Conservation (phyloP, 2,113 vertebrate species). For the Odocoileus hemionus region DNA sequence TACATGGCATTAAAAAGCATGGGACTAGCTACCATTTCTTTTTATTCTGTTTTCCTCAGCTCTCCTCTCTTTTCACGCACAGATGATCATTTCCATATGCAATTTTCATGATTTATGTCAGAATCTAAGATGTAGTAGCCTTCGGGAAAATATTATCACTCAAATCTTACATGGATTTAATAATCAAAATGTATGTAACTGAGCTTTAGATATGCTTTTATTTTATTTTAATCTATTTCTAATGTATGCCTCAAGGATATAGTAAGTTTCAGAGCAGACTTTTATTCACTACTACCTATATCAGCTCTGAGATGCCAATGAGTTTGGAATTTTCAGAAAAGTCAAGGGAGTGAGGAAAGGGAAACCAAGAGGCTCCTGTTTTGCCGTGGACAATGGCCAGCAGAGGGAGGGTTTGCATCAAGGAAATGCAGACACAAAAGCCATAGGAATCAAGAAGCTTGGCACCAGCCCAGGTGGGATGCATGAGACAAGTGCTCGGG, state of each 20-base stretch:
- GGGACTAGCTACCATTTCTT: neutral
- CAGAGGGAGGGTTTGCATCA: neutral
- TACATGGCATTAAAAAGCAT: neutral
- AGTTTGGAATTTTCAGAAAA: neutral
- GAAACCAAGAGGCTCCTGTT: neutral
- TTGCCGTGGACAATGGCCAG: neutral
- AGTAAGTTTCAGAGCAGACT: neutral
- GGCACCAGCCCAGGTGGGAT: no score
- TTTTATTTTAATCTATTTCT: neutral
- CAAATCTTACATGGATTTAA: neutral
- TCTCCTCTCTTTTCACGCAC: neutral
- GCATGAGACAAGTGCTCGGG: no score
- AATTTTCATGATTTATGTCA: neutral
- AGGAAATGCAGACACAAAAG: neutral
- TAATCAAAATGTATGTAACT: neutral
- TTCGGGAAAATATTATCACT: neutral
- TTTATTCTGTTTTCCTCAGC: neutral
- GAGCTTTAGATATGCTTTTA: neutral
- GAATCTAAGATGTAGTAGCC: neutral
- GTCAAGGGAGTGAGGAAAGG: neutral
- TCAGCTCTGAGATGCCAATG: neutral
- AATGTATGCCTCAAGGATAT: neutral
- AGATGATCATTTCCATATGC: neutral
- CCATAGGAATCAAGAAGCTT: neutral
- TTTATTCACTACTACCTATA: neutral